A percentile compares a stretch with the other conserved stretches of the same genome.
Evolutionary conservation across 1,140 invertebrate genomes (phyloP).

Genomic region (Tetraneura akinire): DNA sequence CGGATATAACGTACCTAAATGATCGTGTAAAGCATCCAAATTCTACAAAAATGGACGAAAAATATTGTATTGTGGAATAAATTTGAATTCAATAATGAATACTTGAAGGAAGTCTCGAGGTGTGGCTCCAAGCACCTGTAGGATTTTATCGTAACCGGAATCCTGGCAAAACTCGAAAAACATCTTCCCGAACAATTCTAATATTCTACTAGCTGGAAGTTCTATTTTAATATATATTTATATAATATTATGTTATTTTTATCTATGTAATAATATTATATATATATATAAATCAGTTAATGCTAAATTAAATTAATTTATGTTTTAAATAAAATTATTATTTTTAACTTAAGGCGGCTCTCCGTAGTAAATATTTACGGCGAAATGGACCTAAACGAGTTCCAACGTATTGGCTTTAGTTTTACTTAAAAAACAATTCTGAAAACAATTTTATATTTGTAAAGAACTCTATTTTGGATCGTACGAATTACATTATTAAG

Average conservation of each 20-base stretch:
- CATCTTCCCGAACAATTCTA: conserved; percentile 91
- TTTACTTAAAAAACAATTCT: no score
- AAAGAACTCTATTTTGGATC: no score
- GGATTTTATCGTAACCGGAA: conserved; percentile 89
- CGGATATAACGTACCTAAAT: conserved; percentile 87
- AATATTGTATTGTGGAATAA: neutral
- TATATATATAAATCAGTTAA: no score
- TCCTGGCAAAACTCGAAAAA: conserved; percentile 95
- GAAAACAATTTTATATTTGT: no score
- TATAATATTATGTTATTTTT: neutral
- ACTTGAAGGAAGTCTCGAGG: conserved; percentile 89
- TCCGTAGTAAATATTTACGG: no score
- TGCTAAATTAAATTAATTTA: no score
- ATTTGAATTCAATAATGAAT: conserved; percentile 53
- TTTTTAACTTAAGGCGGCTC: no score
- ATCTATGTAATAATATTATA: no score
- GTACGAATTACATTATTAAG: no score
- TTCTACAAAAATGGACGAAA: conserved; percentile 65
- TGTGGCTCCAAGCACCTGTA: conserved; percentile 89
- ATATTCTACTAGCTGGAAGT: conserved; percentile 83
- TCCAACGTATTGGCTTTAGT: no score
- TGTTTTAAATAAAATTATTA: no score
- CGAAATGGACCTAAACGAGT: no score
- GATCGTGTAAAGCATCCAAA: conserved; percentile 90
- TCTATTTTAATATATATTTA: conserved; percentile 64